Percentiles rank a stretch among this genome's conserved stretches.
Evolutionary conservation across 2,888 invertebrate genomes (phyloP).

Genomic region (Sceliomorpha sp.): DNA sequence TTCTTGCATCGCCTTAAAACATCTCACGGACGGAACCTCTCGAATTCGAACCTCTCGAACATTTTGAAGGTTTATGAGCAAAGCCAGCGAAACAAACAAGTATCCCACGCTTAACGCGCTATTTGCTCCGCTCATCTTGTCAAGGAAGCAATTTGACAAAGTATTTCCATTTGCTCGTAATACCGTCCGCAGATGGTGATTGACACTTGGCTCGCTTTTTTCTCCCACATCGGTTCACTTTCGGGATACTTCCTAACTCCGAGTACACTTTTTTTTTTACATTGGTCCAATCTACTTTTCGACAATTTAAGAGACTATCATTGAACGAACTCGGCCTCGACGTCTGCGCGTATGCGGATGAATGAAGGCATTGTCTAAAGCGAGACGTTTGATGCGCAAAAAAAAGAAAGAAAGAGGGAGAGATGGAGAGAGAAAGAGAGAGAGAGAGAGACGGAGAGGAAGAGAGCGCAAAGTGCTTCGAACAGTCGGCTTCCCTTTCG

Average conservation of each 20-base stretch:
- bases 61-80: no score
- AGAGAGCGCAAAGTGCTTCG: constrained; percentile 45
- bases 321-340: constrained; percentile 28
- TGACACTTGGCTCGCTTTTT: not conserved
- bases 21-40: no score
- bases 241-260: not conserved
- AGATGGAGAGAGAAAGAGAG: constrained; percentile 14
- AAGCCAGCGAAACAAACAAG: no score
- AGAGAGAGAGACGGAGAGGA: no score
- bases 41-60: no score
- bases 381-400: constrained; percentile 30
- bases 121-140: no score
- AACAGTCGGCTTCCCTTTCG: constrained; percentile 61
- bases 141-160: no score
- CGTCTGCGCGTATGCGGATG: constrained; percentile 25
- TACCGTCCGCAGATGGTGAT: no score
- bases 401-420: constrained; percentile 28
- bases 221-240: not conserved
- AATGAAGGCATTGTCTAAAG: constrained; percentile 52
- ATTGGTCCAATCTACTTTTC: constrained; percentile 20
- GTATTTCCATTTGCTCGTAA: not conserved
- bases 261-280: not conserved
- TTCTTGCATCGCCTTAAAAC: no score
- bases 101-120: no score
- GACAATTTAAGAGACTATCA: constrained; percentile 34